These are phyloP conservation scores for Sphenopsis melanotis DNA, from an alignment of 2,797 vertebrate genomes.

Conservation along the genomic window DNA sequence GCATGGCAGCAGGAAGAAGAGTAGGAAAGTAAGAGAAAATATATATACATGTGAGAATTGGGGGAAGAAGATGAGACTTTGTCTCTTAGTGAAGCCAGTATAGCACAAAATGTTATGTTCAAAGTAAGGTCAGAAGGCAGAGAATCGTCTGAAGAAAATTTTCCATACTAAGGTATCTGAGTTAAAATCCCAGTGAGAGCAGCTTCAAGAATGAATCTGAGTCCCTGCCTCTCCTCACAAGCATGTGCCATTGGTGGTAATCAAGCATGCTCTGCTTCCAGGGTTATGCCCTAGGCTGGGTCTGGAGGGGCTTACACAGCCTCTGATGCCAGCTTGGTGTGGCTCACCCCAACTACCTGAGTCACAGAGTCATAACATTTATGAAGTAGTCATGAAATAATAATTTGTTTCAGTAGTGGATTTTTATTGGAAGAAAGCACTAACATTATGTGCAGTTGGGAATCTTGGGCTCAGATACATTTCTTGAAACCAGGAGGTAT, in stretches of 20 bases:
- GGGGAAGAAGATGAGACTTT: not conserved
- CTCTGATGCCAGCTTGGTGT: not conserved
- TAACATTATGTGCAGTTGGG: not conserved
- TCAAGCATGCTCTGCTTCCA: fast-evolving
- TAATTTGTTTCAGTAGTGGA: not conserved
- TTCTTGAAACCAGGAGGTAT: not conserved
- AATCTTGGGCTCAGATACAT: not conserved
- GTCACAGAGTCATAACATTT: not conserved
- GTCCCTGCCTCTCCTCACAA: not conserved
- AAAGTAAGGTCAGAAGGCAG: not conserved
- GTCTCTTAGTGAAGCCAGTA: not conserved
- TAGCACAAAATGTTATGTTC: not conserved
- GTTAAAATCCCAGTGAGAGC: not conserved
- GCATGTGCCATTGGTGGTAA: not conserved
- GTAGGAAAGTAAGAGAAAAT: not conserved
- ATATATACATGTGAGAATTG: fast-evolving
- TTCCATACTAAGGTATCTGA: not conserved
- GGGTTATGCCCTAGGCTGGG: not conserved
- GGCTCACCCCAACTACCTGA: not conserved
- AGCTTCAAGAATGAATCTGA: not conserved
- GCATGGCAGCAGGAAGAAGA: not conserved
- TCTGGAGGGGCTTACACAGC: not conserved
- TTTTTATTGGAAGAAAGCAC: not conserved
- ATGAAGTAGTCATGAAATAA: fast-evolving
- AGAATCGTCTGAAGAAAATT: not conserved